A percentile compares a stretch with the other conserved stretches of the same genome.
These are phyloP conservation scores for Petromus typicus DNA, from an alignment of 2,113 vertebrate species.

Conservation along the genomic window DNA sequence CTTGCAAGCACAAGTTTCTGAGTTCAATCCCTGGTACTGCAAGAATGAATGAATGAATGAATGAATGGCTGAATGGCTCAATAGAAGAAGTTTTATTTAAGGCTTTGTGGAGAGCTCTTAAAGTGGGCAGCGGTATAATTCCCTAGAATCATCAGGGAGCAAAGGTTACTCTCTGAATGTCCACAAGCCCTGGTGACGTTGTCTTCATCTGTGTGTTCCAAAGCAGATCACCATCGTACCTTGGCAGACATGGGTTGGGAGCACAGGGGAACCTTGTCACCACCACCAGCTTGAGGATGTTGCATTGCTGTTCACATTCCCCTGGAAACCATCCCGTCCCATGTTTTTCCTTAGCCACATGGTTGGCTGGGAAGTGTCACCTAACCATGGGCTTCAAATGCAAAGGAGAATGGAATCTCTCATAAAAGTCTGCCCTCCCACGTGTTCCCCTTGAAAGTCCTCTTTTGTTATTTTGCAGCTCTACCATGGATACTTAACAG, in stretches of 20 bases:
- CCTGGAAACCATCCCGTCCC: not conserved
- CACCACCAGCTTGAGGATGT: not conserved
- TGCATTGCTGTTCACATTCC: not conserved
- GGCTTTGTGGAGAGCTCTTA: not conserved
- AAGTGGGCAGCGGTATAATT: not conserved
- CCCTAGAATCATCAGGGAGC: not conserved
- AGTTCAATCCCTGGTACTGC: no score
- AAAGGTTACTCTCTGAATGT: not conserved
- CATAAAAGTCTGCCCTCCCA: not conserved
- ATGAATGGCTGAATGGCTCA: no score
- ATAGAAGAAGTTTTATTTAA: not conserved
- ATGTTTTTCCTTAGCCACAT: not conserved
- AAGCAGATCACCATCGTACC: no score
- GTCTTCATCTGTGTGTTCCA: not conserved
- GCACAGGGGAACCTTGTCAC: not conserved
- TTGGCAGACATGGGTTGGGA: not conserved
- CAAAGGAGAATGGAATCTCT: not conserved
- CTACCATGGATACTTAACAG: not conserved
- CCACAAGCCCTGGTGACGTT: not conserved
- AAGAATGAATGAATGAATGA: no score
- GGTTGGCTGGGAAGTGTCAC: not conserved
- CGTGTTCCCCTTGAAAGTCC: not conserved
- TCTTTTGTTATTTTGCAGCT: not conserved
- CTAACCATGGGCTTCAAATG: not conserved
- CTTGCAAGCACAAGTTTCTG: no score